Evolutionary conservation across 2,888 invertebrate species (phyloP), one percentile per base, ranked within the genome.

Genomic region (Yponomeuta malinellus): DNA sequence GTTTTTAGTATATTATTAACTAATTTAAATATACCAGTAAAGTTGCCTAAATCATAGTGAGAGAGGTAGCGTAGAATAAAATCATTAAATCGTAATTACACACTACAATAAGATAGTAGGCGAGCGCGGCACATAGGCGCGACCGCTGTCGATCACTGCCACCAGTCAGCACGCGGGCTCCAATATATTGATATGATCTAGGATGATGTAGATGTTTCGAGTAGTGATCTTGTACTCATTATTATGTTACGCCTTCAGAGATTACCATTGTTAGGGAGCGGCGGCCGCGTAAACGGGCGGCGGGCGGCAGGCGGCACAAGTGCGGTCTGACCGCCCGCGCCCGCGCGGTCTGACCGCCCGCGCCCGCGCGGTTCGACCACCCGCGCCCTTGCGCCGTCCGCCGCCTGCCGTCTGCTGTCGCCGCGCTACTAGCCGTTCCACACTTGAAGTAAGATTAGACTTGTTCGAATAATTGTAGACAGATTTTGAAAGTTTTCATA

Each of bases 131-230:
- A 65, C 68, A 63, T 59, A 15, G 48, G 68, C 71, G 72, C 69
- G 67, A 15, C 68, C 68, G 73, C 81, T 81, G 79, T 80, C 79
- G 78, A 71, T 80, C 84, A 84, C 86, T 86, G 86, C 84, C 85
- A 83, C 67, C 83, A 82, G 80, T 81, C 83, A 81, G 70, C 70
- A 48, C 66, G 85, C 85, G 84, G 84, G 83, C 69, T 48, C 66
- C 78, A 80, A 86, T 91, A 90, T 91, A 90, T 91, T 90, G 85
- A 92, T 92, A 92, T 92, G 91, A 91, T 92, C 91, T 92, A 91
- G 91, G 90, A 91, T 90, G 88, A 52, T 89, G 86, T 91, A 91
- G 91, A 82, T 91, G 90, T 90, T 90, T 89, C 89, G 86, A 90
- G 91, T 92, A 92, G 91, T 88, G 83, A 85, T 90, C 87, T 88